phyloP scores from a whole-genome alignment of 2,888 invertebrate species.

The Poecilus cupreus region DNA sequence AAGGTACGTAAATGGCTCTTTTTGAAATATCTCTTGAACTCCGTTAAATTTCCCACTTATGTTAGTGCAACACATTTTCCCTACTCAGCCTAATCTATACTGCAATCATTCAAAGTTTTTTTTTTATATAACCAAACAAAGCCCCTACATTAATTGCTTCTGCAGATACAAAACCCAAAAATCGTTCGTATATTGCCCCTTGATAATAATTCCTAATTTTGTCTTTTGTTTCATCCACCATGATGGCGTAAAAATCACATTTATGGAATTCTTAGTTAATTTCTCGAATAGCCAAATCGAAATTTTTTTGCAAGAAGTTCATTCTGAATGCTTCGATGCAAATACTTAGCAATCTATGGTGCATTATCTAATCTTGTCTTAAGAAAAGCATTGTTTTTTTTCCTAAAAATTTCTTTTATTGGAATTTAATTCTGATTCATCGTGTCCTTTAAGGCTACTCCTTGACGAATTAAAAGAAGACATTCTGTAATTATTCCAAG shows the following conservation, averaged over 20 bases:
- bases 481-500: background rate
- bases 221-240: conserved; percentile 49
- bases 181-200: conserved; percentile 51
- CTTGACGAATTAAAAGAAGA: background rate
- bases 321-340: conserved; percentile 50
- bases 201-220: conserved; percentile 48
- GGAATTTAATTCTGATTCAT: background rate
- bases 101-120: background rate
- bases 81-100: conserved; percentile 46
- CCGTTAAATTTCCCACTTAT: conserved; percentile 59
- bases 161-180: conserved; percentile 54
- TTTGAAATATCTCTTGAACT: background rate
- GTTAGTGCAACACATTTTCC: conserved; percentile 56
- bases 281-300: conserved; percentile 39
- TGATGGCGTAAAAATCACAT: conserved; percentile 50
- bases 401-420: background rate
- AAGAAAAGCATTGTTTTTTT: background rate
- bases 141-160: conserved; percentile 14
- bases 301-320: conserved; percentile 47
- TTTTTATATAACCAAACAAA: conserved; percentile 46
- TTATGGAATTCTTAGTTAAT: conserved; percentile 1
- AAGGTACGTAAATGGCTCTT: conserved; percentile 49
- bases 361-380: background rate
- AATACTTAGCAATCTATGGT: conserved; percentile 51
- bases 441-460: background rate